Conservation (phyloP, 2,113 vertebrate genomes). For the Oryzias curvinotus region DNA sequence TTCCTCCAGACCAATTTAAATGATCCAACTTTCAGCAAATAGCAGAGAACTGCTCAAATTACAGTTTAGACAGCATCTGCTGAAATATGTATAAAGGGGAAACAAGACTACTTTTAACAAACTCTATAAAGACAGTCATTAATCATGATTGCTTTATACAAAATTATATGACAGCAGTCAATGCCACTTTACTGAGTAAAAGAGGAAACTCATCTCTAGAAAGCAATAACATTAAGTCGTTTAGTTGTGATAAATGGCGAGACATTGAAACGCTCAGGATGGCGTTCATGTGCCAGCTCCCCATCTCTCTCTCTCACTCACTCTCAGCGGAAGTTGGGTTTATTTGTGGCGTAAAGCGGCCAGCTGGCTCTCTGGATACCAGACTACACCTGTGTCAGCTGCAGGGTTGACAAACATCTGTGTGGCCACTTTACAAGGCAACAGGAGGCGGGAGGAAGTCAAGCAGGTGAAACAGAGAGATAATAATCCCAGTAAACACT, state of each 20-base stretch:
- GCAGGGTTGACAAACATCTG: conserved; percentile 58
- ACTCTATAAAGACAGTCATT: conserved; percentile 48
- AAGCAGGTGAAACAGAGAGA: conserved; percentile 46
- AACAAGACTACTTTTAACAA: conserved; percentile 13
- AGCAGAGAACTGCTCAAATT: conserved; percentile 2
- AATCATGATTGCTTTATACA: conserved; percentile 58
- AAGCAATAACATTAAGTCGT: conserved; percentile 65
- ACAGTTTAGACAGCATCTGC: conserved; percentile 19
- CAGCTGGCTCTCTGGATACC: conserved; percentile 52
- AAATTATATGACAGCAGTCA: conserved; percentile 67
- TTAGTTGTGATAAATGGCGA: conserved; percentile 62
- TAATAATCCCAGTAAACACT: conserved; percentile 42
- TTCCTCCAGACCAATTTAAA: no score
- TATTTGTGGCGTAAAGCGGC: conserved; percentile 57
- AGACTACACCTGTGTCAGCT: conserved; percentile 58
- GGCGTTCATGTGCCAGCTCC: conserved; percentile 44
- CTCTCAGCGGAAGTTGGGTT: conserved; percentile 33
- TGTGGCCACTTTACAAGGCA: conserved; percentile 36
- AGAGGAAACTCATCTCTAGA: conserved; percentile 59
- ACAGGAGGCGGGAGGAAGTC: conserved; percentile 31
- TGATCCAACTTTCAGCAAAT: neutral
- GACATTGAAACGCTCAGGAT: conserved; percentile 28
- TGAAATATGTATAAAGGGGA: neutral
- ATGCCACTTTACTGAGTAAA: conserved; percentile 44
- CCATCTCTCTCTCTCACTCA: conserved; percentile 22